Base-by-base conservation (phyloP, 2,113 vertebrate genomes). In the Prinia subflava region DNA sequence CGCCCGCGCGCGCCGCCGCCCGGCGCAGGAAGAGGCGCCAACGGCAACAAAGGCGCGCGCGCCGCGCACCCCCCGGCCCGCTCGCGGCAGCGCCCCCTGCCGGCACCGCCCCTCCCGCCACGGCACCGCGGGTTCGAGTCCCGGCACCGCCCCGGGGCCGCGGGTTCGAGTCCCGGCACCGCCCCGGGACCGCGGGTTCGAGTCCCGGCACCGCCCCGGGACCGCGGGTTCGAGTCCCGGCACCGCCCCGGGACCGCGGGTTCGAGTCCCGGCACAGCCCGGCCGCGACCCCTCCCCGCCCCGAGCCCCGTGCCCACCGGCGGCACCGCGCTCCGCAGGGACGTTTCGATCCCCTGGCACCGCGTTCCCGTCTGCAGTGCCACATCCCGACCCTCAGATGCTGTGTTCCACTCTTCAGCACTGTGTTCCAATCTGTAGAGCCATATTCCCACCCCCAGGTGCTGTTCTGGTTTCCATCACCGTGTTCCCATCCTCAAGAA, bases 331-430 rank as follows among this genome's bases (percentile, higher is more conserved):
- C 3, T 14, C 73, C 11, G 1, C 5, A 2, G 47, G 7, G 23
- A 5, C 39, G 2, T 3, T 5, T 2, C 21, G 5, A 1, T 9
- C 28, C 15, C 44, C n/a, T 3, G 35, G 28, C 52, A 39, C 16
- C 10, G 15, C 2, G 41, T 8, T 47, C 27, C 41, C 9, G 2
- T 15, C 63, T 37, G 10, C 55, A 23, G 35, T 0, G 60, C 12
- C 49, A 5, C 25, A 2, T 20, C 31, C 27, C 20, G 2, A 7
- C 3, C 39, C 16, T 3, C 28, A 6, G 8, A 4, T 3, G 1
- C 35, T 3, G 10, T 7, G 53, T 22, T 39, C 4, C 56, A 24
- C 6, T 35, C 56, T 17, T 7, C 41, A 56, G 52, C 23, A 27
- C 4, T 11, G 2, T 24, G 7, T 69, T 7, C 42, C 42, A 44